A percentile compares a stretch with the other conserved stretches of the same genome.
Conservation (phyloP, 2,888 invertebrate species). For the Caenorhabditis sp. region DNA sequence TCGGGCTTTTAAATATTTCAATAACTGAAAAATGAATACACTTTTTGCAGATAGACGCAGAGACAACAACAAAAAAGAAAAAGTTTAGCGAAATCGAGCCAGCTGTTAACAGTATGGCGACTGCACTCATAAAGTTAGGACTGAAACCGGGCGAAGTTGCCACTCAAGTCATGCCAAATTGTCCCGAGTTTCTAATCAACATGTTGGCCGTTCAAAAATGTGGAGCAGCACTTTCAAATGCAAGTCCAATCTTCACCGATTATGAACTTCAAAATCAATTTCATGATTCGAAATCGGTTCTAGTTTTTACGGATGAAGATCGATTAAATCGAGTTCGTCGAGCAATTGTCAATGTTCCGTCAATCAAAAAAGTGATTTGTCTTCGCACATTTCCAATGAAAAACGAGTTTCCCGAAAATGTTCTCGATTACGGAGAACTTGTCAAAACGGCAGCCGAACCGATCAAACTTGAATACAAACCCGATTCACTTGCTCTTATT, state of each 20-base stretch:
- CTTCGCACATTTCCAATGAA: conserved; percentile 32
- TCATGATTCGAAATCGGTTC: conserved; percentile 35
- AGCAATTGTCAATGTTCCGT: conserved; percentile 37
- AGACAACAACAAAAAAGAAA: conserved; percentile 34
- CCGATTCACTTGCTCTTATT: conserved; percentile 34
- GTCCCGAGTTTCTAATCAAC: conserved; percentile 47
- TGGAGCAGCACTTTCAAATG: conserved; percentile 62
- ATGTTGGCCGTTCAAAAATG: conserved; percentile 47
- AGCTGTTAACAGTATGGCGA: conserved; percentile 31
- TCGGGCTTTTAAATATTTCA: no score
- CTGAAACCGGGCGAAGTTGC: conserved; percentile 43
- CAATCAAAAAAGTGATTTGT: conserved; percentile 38
- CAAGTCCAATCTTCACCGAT: conserved; percentile 61
- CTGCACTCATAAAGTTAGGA: conserved; percentile 29
- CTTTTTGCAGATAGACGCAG: conserved; percentile 36
- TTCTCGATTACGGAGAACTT: conserved; percentile 33
- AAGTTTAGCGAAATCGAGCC: conserved; percentile 30
- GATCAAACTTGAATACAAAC: conserved; percentile 20
- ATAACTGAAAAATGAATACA: no score
- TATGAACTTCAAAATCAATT: conserved; percentile 55
- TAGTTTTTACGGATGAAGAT: conserved; percentile 51
- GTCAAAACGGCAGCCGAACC: conserved; percentile 22
- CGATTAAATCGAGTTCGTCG: conserved; percentile 40
- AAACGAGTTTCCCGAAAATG: conserved; percentile 37
- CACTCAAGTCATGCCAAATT: conserved; percentile 44